A percentile compares a stretch with the other conserved stretches of the same genome.
Conservation (phyloP, 2,113 vertebrate species). For the Mus musculus region DNA sequence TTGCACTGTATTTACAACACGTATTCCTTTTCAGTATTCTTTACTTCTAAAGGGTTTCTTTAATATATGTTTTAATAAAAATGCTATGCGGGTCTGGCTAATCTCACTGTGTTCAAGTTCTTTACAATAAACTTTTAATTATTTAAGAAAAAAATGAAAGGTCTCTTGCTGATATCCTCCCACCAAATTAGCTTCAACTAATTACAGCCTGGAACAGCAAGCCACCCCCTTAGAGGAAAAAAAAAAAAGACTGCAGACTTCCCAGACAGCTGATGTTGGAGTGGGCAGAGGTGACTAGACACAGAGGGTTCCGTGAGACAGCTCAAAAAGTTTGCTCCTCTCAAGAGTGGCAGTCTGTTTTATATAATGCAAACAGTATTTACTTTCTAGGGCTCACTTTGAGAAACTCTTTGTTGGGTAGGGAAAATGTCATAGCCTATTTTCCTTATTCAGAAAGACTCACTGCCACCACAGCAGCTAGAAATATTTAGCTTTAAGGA, state of each 20-base stretch:
- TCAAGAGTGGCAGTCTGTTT: background rate
- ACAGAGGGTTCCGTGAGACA: background rate
- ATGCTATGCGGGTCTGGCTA: background rate
- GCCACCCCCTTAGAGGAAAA: background rate
- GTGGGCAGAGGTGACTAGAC: no score
- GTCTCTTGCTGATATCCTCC: background rate
- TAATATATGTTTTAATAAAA: no score
- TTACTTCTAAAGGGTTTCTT: background rate
- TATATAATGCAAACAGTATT: background rate
- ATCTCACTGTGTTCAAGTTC: background rate
- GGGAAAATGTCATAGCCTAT: background rate
- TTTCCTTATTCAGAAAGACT: background rate
- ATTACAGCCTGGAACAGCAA: background rate
- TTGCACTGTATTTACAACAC: background rate
- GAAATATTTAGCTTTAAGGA: background rate
- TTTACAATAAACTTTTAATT: background rate
- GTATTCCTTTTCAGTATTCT: constrained; percentile 1
- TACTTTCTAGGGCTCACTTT: background rate
- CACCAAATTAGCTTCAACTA: background rate
- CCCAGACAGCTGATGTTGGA: background rate
- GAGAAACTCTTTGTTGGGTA: constrained; percentile 11
- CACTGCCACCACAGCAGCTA: background rate
- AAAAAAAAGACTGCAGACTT: background rate
- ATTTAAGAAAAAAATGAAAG: background rate
- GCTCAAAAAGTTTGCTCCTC: background rate